Evolutionary conservation across 1,140 invertebrate species (phyloP).

Genomic region (Drosophila teissieri): DNA sequence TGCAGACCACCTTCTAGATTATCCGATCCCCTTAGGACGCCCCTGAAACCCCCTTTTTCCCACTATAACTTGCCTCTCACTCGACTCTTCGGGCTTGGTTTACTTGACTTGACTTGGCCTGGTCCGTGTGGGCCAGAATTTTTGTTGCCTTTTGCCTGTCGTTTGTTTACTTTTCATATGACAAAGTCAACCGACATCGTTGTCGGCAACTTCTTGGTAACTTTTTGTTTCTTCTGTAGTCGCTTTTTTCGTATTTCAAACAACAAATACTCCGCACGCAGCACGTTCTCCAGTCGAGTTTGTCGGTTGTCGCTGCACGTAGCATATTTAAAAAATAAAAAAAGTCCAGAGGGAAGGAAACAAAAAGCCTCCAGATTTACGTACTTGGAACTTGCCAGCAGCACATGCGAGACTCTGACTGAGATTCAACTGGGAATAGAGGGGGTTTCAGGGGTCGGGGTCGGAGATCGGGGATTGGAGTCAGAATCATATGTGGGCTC

Average conservation of each 20-base stretch:
- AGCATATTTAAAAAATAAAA: slow-evolving; percentile 70
- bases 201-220: slow-evolving; percentile 77
- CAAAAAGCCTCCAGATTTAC: slow-evolving; percentile 70
- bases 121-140: slow-evolving; percentile 51
- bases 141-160: slow-evolving; percentile 74
- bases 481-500: slow-evolving; percentile 47
- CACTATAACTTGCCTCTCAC: slow-evolving; percentile 14
- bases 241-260: slow-evolving; percentile 41
- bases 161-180: slow-evolving; percentile 82
- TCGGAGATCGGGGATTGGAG: slow-evolving; percentile 6
- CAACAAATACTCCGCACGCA: slow-evolving; percentile 76
- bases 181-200: slow-evolving; percentile 77
- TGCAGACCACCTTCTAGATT: too few species aligned
- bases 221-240: slow-evolving; percentile 44
- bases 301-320: slow-evolving; percentile 65
- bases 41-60: slow-evolving; percentile 30
- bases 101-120: slow-evolving; percentile 29
- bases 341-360: slow-evolving; percentile 11
- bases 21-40: not conserved
- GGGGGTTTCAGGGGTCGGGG: not conserved
- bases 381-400: slow-evolving; percentile 66
- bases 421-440: slow-evolving; percentile 11
- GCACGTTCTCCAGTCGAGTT: slow-evolving; percentile 63
- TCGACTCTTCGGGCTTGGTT: slow-evolving; percentile 10
- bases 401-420: slow-evolving; percentile 39